These are phyloP conservation scores for Phallusia fumigata DNA, from an alignment of 23 tunicate genomes.

Conservation along the genomic window DNA sequence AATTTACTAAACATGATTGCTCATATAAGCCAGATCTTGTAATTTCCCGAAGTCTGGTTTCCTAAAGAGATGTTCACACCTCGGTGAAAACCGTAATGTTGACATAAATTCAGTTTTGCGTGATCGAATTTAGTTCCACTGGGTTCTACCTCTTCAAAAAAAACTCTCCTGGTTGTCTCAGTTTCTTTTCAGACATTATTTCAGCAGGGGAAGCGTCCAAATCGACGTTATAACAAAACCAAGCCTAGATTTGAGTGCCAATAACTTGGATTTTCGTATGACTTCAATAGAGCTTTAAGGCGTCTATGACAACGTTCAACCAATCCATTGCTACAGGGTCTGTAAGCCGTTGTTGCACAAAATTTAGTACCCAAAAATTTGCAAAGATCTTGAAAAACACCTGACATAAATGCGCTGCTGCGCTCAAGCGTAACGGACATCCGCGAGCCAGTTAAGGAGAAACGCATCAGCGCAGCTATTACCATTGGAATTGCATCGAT, in stretches of 20 bases:
- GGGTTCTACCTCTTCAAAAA: neutral
- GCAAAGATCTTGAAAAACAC: neutral
- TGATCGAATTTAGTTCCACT: neutral
- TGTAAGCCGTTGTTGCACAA: constrained; percentile 15
- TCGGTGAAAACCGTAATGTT: neutral
- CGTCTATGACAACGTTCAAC: constrained; percentile 7
- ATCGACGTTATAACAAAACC: constrained; percentile 11
- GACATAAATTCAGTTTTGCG: neutral
- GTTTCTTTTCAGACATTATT: neutral
- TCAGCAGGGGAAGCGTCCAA: neutral
- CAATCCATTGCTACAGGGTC: neutral
- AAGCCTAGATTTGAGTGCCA: constrained; percentile 16
- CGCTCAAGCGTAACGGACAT: constrained; percentile 5
- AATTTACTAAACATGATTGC: too few relatives aligned
- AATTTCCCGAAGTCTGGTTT: too few relatives aligned
- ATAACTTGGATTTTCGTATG: constrained; percentile 17
- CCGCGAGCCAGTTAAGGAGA: constrained; percentile 18
- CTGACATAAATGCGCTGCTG: neutral
- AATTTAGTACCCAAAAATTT: neutral
- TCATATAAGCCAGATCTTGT: too few relatives aligned
- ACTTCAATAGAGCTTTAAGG: constrained; percentile 14
- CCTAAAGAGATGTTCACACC: neutral
- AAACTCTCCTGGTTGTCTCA: constrained; percentile 30
- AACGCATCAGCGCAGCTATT: constrained; percentile 2
- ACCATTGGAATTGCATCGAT: constrained; percentile 15